These are phyloP conservation scores for Metridium senile DNA, from an alignment of 92 coral and sea anemone species.

Conservation along the genomic window DNA sequence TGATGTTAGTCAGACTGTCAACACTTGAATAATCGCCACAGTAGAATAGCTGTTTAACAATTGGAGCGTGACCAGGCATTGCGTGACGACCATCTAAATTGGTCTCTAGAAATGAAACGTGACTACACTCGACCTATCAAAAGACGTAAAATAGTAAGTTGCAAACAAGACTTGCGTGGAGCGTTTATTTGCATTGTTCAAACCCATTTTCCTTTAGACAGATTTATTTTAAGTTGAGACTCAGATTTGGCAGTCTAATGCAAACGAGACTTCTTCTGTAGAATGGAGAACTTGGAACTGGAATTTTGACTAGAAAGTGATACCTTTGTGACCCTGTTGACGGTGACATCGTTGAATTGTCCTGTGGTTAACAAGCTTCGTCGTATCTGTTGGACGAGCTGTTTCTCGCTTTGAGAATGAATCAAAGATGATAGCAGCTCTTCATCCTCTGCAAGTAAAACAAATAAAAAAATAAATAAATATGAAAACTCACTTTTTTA, in stretches of 20 bases:
- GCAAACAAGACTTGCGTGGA: no score
- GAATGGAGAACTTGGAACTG: no score
- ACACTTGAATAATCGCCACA: slow-evolving; percentile 68
- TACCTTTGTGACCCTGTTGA: no score
- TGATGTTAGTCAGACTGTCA: slow-evolving; percentile 51
- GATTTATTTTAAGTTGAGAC: no score
- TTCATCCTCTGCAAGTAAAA: slow-evolving; percentile 67
- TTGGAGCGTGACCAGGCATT: slow-evolving; percentile 57
- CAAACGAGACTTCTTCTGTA: no score
- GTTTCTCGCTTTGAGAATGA: slow-evolving; percentile 72
- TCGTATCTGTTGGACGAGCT: slow-evolving; percentile 72
- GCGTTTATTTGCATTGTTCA: no score
- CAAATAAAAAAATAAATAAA: no score
- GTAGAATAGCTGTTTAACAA: slow-evolving; percentile 68
- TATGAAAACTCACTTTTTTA: no score
- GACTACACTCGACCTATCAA: slow-evolving; percentile 71
- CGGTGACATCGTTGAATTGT: slow-evolving; percentile 31
- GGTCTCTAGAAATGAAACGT: slow-evolving; percentile 70
- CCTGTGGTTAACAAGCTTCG: slow-evolving; percentile 62
- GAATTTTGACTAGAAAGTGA: no score
- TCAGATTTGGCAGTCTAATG: no score
- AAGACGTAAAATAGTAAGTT: neutral
- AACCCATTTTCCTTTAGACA: no score
- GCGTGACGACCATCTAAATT: slow-evolving; percentile 63
- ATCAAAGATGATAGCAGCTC: slow-evolving; percentile 68